Evolutionary conservation across 2,888 invertebrate genomes (phyloP), one percentile per base, ranked within the genome.

Genomic region (Andrena praecox): DNA sequence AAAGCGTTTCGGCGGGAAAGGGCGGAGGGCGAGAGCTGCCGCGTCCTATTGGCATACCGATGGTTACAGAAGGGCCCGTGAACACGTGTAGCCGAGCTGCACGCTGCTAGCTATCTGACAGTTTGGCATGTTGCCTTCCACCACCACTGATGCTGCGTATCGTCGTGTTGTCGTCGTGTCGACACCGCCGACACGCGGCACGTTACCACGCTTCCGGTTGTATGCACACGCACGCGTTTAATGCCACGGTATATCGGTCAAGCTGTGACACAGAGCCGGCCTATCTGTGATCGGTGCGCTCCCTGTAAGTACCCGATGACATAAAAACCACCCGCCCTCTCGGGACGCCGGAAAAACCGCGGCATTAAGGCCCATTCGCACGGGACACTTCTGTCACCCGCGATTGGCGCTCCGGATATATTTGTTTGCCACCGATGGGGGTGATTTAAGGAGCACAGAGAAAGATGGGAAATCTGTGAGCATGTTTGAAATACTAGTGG

Each of bases 111-210:
- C 86, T 90, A 85, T 90, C 90, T 91, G 91, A 92, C 92, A 91
- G 90, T 91, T 92, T 92, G 92, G 91, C 92, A 92, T 91, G 90
- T 90, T 91, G 90, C 92, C 91, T 91, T 89, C 89, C 78, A 86
- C 86, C 85, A 87, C 81, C 86, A 87, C 78, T 33, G 72, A 72
- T 48, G 52, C 70, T 74, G 71, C 69, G 76, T 78, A 80, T 79
- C 81, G 82, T 77, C 84, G 69, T 85, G 84, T 80, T 82, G 81
- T 82, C 71, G 73, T 85, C 86, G 79, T 85, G 87, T 87, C 85
- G 83, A 67, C 87, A 68, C 60, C 72, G 66, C 54, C 82, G 85
- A 77, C 76, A 71, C 80, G 66, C 64, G 62, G 62, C 60, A 70
- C 79, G 74, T 74, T 77, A 73, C 80, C 82, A 59, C 81, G 64